Conservation (phyloP, 2,797 vertebrate species). For the Apogon talboti region DNA sequence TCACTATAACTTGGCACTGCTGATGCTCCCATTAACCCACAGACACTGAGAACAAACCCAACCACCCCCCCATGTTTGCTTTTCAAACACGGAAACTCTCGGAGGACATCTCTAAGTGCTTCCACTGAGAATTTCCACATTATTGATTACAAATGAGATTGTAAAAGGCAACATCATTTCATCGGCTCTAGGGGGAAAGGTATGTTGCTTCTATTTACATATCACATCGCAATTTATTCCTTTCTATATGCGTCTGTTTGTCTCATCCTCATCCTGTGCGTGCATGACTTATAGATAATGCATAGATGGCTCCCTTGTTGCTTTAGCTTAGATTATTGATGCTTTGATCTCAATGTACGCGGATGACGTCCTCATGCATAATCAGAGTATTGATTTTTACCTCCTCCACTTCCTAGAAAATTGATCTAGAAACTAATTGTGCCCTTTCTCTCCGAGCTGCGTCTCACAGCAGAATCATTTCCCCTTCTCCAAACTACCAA, state of each 20-base stretch:
- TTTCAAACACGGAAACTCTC: conserved; percentile 48
- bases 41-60: conserved; percentile 19
- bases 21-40: conserved; percentile 29
- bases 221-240: conserved; percentile 46
- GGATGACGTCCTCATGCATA: conserved; percentile 75
- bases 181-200: conserved; percentile 59
- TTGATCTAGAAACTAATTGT: conserved; percentile 81
- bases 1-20: conserved; percentile 3
- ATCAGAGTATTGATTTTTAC: conserved; percentile 77
- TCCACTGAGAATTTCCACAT: conserved; percentile 62
- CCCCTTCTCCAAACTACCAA: conserved; percentile 59
- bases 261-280: neutral
- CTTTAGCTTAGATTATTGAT: conserved; percentile 65
- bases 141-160: conserved; percentile 77
- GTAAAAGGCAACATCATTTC: conserved; percentile 69
- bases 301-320: conserved; percentile 51
- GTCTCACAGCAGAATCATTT: conserved; percentile 53
- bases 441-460: conserved; percentile 69
- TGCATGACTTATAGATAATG: conserved; percentile 52
- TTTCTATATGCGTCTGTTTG: conserved; percentile 35
- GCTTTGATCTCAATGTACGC: conserved; percentile 73
- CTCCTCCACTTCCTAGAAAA: conserved; percentile 62
- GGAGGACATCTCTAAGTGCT: conserved; percentile 45
- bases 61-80: conserved; percentile 43
- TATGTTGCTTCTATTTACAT: conserved; percentile 62